These are phyloP conservation scores for Microtus richardsoni DNA, from an alignment of 2,113 vertebrate species.

Conservation along the genomic window DNA sequence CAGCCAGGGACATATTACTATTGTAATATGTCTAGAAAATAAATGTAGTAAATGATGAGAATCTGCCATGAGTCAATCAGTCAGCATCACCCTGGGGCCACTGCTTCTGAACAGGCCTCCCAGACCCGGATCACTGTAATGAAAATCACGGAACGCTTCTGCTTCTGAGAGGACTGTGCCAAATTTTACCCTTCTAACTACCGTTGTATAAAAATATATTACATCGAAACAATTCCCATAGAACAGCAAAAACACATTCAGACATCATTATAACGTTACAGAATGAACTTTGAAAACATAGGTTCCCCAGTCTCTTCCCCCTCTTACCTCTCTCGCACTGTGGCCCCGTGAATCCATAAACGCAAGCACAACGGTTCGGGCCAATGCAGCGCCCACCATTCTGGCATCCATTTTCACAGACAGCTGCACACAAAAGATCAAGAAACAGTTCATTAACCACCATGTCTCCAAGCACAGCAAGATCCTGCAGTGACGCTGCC, in stretches of 20 bases:
- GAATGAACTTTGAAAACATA: background rate
- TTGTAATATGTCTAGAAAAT: background rate
- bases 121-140: background rate
- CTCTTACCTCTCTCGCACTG: constrained; percentile 97
- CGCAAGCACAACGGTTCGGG: constrained; percentile 96
- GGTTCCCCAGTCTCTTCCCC: background rate
- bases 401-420: constrained; percentile 97
- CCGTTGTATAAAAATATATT: background rate
- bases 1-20: background rate
- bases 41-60: background rate
- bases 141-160: background rate
- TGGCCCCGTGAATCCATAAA: constrained; percentile 98
- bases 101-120: background rate
- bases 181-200: background rate
- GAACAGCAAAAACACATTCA: background rate
- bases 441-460: background rate
- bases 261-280: background rate
- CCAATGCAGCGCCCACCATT: constrained; percentile 97
- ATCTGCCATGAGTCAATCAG: background rate
- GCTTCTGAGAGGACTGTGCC: background rate
- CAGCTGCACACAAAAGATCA: constrained; percentile 85
- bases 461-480: background rate
- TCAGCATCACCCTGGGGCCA: background rate
- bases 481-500: background rate
- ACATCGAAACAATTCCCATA: background rate